Conservation (phyloP, 2,113 vertebrate species). For the Cynopterus brachyotis region DNA sequence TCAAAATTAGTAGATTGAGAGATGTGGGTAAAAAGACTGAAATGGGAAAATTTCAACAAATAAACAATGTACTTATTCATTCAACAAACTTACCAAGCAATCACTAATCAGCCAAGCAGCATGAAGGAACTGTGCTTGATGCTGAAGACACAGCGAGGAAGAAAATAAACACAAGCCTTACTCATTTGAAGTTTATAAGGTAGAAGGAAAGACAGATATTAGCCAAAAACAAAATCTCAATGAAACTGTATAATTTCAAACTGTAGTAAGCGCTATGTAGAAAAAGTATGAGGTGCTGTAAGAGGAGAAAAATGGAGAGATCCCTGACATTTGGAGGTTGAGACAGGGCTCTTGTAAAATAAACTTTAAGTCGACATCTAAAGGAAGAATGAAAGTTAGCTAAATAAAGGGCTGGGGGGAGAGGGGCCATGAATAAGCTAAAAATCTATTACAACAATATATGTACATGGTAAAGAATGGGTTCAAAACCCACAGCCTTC, state of each 20-base stretch:
- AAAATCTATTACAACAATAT: not conserved
- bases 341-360: not conserved
- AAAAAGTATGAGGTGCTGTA: not conserved
- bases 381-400: not conserved
- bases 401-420: not conserved
- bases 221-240: not conserved
- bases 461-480: not conserved
- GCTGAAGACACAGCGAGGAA: not conserved
- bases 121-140: not conserved
- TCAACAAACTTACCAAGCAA: not conserved
- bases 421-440: not conserved
- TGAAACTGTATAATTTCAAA: not conserved
- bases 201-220: not conserved
- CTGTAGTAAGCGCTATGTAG: not conserved
- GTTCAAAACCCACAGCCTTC: not conserved
- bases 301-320: not conserved
- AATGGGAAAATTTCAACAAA: not conserved
- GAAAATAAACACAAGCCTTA: not conserved
- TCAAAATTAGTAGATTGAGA: not conserved
- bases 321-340: not conserved
- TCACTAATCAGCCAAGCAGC: not conserved
- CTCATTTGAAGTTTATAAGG: not conserved
- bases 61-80: not conserved
- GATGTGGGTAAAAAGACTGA: not conserved
- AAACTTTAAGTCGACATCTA: not conserved